Percentiles rank a stretch among this genome's conserved stretches.
Evolutionary conservation across 2,888 invertebrate genomes (phyloP).

Genomic region (Protonemura montana): DNA sequence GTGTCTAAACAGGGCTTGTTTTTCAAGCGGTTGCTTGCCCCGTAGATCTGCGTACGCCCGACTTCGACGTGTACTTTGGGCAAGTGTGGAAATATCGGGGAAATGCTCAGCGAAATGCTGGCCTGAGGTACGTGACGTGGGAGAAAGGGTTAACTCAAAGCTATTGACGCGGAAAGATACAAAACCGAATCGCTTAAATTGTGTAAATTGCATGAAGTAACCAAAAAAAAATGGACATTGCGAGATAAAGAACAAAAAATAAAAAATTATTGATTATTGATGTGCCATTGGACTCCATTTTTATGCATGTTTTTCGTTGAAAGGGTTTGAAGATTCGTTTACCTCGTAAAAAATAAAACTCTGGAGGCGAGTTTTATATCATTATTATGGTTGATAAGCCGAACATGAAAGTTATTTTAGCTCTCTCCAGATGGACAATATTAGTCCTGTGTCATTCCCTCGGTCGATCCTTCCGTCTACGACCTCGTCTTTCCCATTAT

Average conservation of each 20-base stretch:
- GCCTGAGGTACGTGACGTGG: too few relatives aligned
- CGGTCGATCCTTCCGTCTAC: too few relatives aligned
- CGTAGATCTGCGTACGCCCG: too few relatives aligned
- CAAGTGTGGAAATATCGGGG: too few relatives aligned
- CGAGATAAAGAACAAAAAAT: not conserved
- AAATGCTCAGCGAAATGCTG: too few relatives aligned
- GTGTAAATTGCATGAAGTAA: too few relatives aligned
- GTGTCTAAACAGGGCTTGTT: not conserved
- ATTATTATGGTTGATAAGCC: conserved; percentile 7
- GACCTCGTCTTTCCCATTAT: too few relatives aligned
- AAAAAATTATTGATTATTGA: not conserved
- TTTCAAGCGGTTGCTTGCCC: not conserved
- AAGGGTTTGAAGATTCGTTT: not conserved
- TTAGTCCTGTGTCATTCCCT: not conserved
- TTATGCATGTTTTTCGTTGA: not conserved
- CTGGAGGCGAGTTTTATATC: not conserved
- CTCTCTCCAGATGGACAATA: not conserved
- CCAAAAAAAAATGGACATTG: too few relatives aligned
- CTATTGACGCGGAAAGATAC: too few relatives aligned
- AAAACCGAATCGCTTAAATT: too few relatives aligned
- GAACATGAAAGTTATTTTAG: not conserved
- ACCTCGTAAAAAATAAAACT: not conserved
- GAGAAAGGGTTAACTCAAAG: too few relatives aligned
- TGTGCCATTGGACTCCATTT: not conserved
- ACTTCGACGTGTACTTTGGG: too few relatives aligned